phyloP scores from a whole-genome alignment of 2,113 vertebrate species.

The Heloderma charlesbogerti region DNA sequence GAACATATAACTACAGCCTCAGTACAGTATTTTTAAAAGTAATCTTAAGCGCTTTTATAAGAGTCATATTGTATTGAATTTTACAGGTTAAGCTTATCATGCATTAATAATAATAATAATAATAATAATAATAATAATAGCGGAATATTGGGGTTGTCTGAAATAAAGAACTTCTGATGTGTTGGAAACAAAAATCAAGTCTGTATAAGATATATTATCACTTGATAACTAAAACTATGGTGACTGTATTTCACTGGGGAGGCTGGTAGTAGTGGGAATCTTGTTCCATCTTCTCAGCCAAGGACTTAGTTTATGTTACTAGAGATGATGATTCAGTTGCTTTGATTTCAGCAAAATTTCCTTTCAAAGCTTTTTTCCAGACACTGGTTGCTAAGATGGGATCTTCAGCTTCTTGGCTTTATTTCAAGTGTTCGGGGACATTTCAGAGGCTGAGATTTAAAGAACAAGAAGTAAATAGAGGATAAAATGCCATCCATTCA shows the following conservation, averaged over 20 bases:
- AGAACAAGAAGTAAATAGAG: constrained; percentile 2
- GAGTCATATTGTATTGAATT: neutral
- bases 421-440: neutral
- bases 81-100: neutral
- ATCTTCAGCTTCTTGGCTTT: constrained; percentile 3
- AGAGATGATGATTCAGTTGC: neutral
- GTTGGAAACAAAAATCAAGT: neutral
- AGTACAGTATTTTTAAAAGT: neutral
- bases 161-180: neutral
- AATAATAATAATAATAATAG: too few species aligned
- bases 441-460: constrained; percentile 7
- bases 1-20: neutral
- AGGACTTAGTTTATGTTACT: neutral
- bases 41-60: neutral
- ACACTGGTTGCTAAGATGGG: neutral
- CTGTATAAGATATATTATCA: neutral
- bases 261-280: neutral
- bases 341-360: neutral
- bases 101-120: too few species aligned
- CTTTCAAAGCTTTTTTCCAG: constrained; percentile 6
- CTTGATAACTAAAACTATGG: neutral
- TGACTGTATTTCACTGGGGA: neutral
- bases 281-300: neutral
- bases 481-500: constrained; percentile 1
- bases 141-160: neutral